phyloP scores from a whole-genome alignment of 2,797 vertebrate genomes.

The Esox masquinongy region DNA sequence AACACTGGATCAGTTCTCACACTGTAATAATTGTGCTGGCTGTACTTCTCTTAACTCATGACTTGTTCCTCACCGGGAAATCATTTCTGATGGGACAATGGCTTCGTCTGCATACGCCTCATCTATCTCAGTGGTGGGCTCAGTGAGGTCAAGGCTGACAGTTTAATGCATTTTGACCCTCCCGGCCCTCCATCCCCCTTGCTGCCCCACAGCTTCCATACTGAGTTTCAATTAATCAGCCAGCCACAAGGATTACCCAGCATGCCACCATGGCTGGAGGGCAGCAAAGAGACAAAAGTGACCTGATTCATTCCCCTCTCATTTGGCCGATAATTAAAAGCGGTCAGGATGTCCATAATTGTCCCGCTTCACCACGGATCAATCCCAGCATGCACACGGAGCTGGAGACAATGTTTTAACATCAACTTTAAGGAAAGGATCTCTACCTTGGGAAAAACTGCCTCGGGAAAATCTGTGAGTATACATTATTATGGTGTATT shows the following conservation, averaged over 20 bases:
- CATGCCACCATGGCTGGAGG: slow-evolving; percentile 56
- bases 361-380: not conserved
- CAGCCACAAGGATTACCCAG: slow-evolving; percentile 33
- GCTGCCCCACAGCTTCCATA: slow-evolving; percentile 57
- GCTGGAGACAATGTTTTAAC: not conserved
- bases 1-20: not conserved
- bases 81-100: not conserved
- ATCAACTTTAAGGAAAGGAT: not conserved
- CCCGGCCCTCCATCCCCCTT: slow-evolving; percentile 2
- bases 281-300: slow-evolving; percentile 35
- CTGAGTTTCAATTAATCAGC: slow-evolving; percentile 74
- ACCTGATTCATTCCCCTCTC: slow-evolving; percentile 75
- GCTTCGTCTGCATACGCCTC: not conserved
- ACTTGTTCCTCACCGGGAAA: not conserved
- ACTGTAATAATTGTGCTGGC: not conserved
- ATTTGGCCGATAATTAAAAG: slow-evolving; percentile 83
- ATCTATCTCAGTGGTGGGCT: slow-evolving; percentile 10
- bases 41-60: not conserved
- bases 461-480: not conserved
- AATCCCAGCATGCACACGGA: not conserved
- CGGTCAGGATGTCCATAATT: slow-evolving; percentile 29
- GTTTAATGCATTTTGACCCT: slow-evolving; percentile 44
- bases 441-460: not conserved
- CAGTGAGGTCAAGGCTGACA: slow-evolving; percentile 49
- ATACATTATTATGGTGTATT: not conserved